These are phyloP conservation scores for Adelognathus sp. DNA, from an alignment of 2,888 invertebrate genomes.

Conservation along the genomic window DNA sequence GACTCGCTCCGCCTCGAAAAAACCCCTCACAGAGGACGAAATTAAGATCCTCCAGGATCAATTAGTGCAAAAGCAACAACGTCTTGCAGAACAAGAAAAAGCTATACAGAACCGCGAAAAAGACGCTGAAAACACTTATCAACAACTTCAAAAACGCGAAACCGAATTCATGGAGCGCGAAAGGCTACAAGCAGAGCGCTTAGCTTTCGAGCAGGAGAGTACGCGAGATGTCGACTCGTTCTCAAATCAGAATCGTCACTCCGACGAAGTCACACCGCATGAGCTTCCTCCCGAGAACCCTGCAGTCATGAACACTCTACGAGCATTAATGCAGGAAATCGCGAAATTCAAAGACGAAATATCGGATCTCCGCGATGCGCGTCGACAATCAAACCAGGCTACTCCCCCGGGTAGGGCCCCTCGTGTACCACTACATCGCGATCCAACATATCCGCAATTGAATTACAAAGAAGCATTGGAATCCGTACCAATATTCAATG, in stretches of 20 bases:
- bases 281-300: too few species aligned
- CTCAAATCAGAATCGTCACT: too few species aligned
- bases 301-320: background rate
- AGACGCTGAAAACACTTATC: background rate
- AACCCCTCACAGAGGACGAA: constrained; percentile 7
- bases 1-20: background rate
- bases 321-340: background rate
- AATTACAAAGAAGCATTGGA: constrained; percentile 2
- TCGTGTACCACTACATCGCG: background rate
- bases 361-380: background rate
- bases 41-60: background rate
- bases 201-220: background rate
- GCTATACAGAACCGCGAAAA: background rate
- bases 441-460: background rate
- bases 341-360: background rate
- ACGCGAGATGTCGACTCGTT: too few species aligned
- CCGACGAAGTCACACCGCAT: too few species aligned
- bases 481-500: constrained; percentile 4
- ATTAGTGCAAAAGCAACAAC: background rate
- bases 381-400: too few species aligned
- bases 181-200: background rate
- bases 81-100: background rate
- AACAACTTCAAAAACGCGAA: background rate
- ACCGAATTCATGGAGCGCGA: background rate
- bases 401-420: background rate